phyloP scores from a whole-genome alignment of 1,140 invertebrate genomes.

The Drosophila virilis region DNA sequence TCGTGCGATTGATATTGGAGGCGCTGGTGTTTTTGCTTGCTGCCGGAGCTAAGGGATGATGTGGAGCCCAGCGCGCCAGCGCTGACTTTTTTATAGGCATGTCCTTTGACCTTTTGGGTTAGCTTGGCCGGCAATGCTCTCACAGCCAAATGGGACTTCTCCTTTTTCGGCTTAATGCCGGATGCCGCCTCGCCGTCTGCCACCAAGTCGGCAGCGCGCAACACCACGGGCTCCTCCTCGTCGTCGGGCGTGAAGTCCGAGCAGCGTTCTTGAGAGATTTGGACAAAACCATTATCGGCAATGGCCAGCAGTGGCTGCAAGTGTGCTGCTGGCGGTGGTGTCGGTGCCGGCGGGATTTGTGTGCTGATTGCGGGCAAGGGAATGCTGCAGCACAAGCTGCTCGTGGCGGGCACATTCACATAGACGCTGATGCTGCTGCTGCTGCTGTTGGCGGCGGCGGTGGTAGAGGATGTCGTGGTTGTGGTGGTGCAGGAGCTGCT shows the following conservation, averaged over 20 bases:
- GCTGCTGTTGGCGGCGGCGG: conserved; percentile 27
- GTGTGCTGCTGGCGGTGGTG: conserved; percentile 21
- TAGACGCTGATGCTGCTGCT: conserved; percentile 65
- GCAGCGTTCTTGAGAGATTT: conserved; percentile 81
- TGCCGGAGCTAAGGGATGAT: conserved; percentile 66
- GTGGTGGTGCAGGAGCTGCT: not conserved
- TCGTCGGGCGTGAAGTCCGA: conserved; percentile 82
- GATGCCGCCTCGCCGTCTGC: conserved; percentile 24
- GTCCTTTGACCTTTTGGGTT: conserved; percentile 79
- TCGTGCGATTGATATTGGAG: conserved; percentile 78
- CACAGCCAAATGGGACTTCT: conserved; percentile 80
- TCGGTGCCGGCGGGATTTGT: conserved; percentile 9
- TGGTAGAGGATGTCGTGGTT: conserved; percentile 21
- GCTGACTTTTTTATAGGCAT: conserved; percentile 75
- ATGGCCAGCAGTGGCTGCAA: conserved; percentile 72
- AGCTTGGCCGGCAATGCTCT: conserved; percentile 78
- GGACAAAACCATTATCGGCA: conserved; percentile 83
- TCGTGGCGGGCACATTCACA: conserved; percentile 65
- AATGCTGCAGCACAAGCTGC: not conserved
- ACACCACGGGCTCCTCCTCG: conserved; percentile 83
- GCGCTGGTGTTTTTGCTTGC: conserved; percentile 79
- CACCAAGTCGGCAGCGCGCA: conserved; percentile 67
- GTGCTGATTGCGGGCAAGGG: conserved; percentile 8
- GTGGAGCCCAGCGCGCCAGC: conserved; percentile 66
- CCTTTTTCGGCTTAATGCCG: conserved; percentile 72